A percentile compares a stretch with the other conserved stretches of the same genome.
These are phyloP conservation scores for Melipona quadrifasciata DNA, from an alignment of 1,140 invertebrate species.

Conservation along the genomic window DNA sequence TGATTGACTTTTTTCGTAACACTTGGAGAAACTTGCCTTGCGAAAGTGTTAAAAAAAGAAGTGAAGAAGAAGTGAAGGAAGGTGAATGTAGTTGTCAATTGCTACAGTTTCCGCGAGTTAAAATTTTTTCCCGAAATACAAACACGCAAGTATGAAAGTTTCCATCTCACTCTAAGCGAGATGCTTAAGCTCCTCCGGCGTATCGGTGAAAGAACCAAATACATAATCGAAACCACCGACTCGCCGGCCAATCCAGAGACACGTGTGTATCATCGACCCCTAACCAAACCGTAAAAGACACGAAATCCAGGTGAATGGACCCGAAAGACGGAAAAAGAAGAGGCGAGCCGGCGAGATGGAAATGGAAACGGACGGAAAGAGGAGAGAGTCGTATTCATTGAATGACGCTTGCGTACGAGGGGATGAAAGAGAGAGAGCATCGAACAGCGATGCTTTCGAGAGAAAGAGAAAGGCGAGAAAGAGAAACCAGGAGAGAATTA, in stretches of 20 bases:
- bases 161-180: no score
- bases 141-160: no score
- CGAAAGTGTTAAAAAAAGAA: no score
- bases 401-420: slow-evolving; percentile 14
- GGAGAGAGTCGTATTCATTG: slow-evolving; percentile 5
- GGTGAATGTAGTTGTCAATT: no score
- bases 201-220: no score
- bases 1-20: no score
- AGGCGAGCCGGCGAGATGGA: not conserved
- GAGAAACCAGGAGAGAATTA: slow-evolving; percentile 12
- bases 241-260: not conserved
- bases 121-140: no score
- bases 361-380: slow-evolving; percentile 12
- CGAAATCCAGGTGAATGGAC: not conserved
- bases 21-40: no score
- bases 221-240: no score
- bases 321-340: not conserved
- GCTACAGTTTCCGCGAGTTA: no score
- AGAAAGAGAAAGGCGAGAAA: not conserved
- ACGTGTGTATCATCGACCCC: not conserved
- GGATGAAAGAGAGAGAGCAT: not conserved
- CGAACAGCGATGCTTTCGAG: not conserved
- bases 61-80: no score
- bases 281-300: not conserved
- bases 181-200: no score